Evolutionary conservation across 2,113 vertebrate genomes (phyloP).

Genomic region (Butorides virescens): DNA sequence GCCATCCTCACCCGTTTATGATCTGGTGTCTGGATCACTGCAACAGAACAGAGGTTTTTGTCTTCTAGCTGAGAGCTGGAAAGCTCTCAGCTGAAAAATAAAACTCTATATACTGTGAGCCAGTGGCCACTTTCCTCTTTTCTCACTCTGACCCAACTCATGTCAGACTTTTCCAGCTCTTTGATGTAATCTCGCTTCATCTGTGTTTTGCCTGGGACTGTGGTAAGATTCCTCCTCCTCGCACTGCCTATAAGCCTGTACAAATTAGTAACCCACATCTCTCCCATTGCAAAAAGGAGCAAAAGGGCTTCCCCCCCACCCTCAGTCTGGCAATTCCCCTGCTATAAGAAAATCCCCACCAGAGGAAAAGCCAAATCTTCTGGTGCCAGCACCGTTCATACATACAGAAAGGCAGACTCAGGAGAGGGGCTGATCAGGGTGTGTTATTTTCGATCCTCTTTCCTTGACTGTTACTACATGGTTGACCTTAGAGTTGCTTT

Average conservation of each 20-base stretch:
- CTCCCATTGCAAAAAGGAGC: background rate
- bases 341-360: background rate
- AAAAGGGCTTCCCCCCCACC: background rate
- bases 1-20: background rate
- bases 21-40: background rate
- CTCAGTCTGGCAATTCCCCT: background rate
- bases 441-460: background rate
- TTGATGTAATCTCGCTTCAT: background rate
- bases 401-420: background rate
- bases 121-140: background rate
- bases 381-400: background rate
- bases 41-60: background rate
- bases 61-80: background rate
- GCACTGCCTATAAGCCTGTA: background rate
- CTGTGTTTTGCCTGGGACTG: background rate
- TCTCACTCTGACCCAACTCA: background rate
- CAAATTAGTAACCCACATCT: background rate
- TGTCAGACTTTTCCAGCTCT: background rate
- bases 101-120: background rate
- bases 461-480: background rate
- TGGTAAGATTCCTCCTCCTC: background rate
- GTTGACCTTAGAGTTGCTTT: background rate
- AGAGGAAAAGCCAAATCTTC: background rate
- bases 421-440: background rate
- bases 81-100: background rate